Evolutionary conservation across 2,797 vertebrate genomes (phyloP).

Genomic region (Myotis daubentonii): DNA sequence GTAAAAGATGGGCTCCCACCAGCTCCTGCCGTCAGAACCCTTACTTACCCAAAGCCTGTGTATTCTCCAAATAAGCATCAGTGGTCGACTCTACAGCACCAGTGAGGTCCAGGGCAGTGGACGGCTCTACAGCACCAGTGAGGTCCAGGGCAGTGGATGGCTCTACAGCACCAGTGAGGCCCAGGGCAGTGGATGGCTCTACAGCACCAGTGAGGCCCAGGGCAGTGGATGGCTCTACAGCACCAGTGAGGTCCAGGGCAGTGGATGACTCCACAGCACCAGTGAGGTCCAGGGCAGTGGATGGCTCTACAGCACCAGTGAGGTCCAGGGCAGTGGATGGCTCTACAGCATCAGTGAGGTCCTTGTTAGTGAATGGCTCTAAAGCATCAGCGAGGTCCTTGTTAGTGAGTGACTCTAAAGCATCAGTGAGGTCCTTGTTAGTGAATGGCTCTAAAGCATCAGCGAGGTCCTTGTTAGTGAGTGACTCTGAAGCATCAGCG

Average conservation of each 20-base stretch:
- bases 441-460: neutral
- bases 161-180: too few species aligned
- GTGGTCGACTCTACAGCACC: too few species aligned
- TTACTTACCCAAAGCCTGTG: neutral
- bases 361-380: neutral
- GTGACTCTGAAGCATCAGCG: neutral
- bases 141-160: neutral
- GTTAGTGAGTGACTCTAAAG: too few species aligned
- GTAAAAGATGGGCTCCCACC: neutral
- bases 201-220: neutral
- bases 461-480: neutral
- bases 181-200: too few species aligned
- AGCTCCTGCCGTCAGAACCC: neutral
- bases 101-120: accelerated
- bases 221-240: neutral
- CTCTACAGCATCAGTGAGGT: neutral
- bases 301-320: neutral
- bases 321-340: neutral
- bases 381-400: neutral
- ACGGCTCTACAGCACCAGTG: neutral
- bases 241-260: neutral
- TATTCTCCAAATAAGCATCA: accelerated
- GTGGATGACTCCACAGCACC: neutral
- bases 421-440: neutral
- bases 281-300: neutral